Conservation (phyloP, 1,140 invertebrate genomes). For the Triops longicaudatus region DNA sequence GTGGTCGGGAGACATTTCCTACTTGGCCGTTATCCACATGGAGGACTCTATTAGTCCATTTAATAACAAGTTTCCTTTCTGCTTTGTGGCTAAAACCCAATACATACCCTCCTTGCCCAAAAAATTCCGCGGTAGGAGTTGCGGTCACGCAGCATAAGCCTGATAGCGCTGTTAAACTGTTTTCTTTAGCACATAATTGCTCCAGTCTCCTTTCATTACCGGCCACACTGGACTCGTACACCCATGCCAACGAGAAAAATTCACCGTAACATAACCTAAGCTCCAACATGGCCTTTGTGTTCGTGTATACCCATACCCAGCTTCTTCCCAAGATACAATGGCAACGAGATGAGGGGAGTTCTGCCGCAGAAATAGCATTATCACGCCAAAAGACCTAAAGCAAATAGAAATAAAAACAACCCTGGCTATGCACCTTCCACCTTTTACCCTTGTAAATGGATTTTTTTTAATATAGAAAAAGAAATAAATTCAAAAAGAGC, state of each 20-base stretch:
- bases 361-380: neutral
- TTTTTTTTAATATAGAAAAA: too few relatives aligned
- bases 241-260: neutral
- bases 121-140: too few relatives aligned
- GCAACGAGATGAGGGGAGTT: neutral
- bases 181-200: slow-evolving; percentile 4
- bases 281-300: neutral
- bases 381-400: neutral
- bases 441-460: too few relatives aligned
- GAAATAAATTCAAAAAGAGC: neutral
- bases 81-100: too few relatives aligned
- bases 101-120: too few relatives aligned
- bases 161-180: neutral
- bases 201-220: slow-evolving; percentile 5
- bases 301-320: neutral
- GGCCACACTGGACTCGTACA: too few relatives aligned
- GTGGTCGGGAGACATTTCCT: too few relatives aligned
- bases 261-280: neutral
- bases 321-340: neutral
- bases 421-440: too few relatives aligned
- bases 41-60: too few relatives aligned
- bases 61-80: too few relatives aligned
- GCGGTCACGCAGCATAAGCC: neutral
- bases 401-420: neutral
- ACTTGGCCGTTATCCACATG: too few relatives aligned